Percentiles rank a stretch among this genome's conserved stretches.
Conservation (phyloP, 2,113 vertebrate genomes). For the Todiramphus chloris region DNA sequence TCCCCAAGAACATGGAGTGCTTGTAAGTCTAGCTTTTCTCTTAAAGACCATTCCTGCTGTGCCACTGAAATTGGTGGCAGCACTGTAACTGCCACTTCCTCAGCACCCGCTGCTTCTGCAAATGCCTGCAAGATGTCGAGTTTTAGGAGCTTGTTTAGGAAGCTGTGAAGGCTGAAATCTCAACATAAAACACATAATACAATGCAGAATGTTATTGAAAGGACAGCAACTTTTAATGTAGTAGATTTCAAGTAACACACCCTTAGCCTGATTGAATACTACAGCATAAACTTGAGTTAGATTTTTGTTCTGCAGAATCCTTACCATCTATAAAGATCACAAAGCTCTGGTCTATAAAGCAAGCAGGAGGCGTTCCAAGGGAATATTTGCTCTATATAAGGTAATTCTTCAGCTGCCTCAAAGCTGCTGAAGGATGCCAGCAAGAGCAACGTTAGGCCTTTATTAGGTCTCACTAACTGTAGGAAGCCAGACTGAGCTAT, state of each 20-base stretch:
- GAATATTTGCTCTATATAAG: background rate
- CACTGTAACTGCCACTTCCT: background rate
- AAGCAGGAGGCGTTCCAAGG: background rate
- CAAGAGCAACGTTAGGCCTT: background rate
- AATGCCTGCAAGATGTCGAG: background rate
- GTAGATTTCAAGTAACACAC: background rate
- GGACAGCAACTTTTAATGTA: background rate
- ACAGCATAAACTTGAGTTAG: background rate
- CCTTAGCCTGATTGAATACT: background rate
- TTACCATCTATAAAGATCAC: background rate
- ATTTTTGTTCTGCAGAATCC: background rate
- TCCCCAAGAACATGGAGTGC: background rate
- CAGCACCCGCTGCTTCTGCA: background rate
- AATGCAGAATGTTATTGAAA: background rate
- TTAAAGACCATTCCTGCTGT: conserved; percentile 19
- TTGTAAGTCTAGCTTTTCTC: background rate
- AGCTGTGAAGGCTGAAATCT: background rate
- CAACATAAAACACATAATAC: background rate
- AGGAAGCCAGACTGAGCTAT: background rate
- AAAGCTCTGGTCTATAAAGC: background rate
- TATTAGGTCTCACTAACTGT: background rate
- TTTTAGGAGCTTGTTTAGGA: background rate
- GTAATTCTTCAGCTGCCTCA: background rate
- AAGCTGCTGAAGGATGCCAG: background rate
- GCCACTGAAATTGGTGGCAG: conserved; percentile 19